These are phyloP conservation scores for Rhopalosiphum nymphaeae DNA, from an alignment of 2,888 invertebrate genomes.

Conservation along the genomic window DNA sequence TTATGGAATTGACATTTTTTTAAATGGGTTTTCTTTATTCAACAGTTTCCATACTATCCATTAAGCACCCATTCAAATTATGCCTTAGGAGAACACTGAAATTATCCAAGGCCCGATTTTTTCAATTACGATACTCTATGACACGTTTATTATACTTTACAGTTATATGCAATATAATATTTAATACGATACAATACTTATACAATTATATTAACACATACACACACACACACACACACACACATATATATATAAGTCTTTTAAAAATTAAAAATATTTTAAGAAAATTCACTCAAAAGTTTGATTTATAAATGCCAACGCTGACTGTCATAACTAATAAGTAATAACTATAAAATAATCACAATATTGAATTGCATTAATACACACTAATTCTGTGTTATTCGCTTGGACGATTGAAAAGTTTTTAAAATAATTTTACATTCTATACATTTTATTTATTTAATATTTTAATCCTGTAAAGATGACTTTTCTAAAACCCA, in stretches of 20 bases:
- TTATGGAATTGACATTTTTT: not conserved
- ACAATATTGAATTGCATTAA: not conserved
- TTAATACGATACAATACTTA: not conserved
- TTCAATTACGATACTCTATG: not conserved
- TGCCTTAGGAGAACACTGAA: not conserved
- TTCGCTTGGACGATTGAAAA: not conserved
- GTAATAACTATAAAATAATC: not conserved
- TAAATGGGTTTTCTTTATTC: not conserved
- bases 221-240: too few relatives aligned
- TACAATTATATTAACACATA: not conserved
- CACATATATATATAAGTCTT: too few relatives aligned
- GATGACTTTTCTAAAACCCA: not conserved
- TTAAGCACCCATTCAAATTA: not conserved
- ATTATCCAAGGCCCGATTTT: not conserved
- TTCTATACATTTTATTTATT: not conserved
- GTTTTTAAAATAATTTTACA: not conserved
- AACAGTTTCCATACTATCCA: not conserved
- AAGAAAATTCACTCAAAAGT: not conserved
- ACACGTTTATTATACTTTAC: not conserved
- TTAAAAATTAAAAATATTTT: not conserved
- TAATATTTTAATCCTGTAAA: not conserved
- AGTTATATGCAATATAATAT: not conserved
- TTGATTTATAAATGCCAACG: not conserved
- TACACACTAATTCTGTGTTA: not conserved
- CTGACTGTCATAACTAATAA: not conserved